Evolutionary conservation across 1,140 invertebrate genomes (phyloP).

Genomic region (Triops cancriformis): DNA sequence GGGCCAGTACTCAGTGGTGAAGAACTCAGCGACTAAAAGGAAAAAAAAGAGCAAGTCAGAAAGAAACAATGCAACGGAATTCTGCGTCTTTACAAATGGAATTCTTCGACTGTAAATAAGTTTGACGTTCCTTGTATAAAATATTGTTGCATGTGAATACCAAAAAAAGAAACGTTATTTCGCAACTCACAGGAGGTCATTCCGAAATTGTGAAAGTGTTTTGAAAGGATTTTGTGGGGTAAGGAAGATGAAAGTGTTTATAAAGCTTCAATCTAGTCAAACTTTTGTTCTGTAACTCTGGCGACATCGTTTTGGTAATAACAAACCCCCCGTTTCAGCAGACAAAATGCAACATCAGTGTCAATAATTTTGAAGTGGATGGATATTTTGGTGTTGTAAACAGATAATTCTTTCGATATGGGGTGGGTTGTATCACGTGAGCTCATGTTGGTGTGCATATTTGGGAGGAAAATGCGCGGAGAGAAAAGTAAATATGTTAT

Average conservation of each 20-base stretch:
- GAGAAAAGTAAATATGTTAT: neutral
- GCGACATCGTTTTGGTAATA: neutral
- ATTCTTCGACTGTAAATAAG: neutral
- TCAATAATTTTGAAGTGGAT: neutral
- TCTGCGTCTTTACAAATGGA: too few species aligned
- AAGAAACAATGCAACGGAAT: too few species aligned
- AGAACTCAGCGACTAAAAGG: neutral
- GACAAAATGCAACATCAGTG: neutral
- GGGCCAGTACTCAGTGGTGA: neutral
- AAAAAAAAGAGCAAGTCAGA: too few species aligned
- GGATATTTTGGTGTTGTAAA: neutral
- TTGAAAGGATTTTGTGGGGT: too few species aligned
- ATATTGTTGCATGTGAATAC: neutral
- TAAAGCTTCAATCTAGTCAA: neutral
- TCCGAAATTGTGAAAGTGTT: too few species aligned
- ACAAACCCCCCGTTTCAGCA: neutral
- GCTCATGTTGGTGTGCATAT: neutral
- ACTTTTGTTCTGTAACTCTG: neutral
- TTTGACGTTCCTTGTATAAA: slow-evolving; percentile 2
- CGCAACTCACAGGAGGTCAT: too few species aligned
- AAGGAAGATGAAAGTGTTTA: neutral
- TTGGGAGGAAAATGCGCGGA: neutral
- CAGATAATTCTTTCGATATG: neutral
- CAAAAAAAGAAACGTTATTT: neutral
- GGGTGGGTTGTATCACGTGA: neutral